Conservation (phyloP, 2,888 invertebrate species). For the Formica aserva region DNA sequence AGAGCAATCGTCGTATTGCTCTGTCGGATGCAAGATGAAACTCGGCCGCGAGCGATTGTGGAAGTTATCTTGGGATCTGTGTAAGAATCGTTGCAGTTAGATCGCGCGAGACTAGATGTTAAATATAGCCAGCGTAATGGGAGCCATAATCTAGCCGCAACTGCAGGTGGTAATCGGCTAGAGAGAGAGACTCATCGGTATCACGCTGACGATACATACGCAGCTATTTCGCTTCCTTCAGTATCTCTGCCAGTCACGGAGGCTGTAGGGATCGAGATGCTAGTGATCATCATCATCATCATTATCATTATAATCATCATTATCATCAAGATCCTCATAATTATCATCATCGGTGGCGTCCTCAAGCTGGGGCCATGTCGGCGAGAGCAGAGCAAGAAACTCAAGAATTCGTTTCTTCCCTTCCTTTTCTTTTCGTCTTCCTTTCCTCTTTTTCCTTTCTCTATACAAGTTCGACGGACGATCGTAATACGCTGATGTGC, state of each 20-base stretch:
- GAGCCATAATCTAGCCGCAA: constrained; percentile 74
- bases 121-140: constrained; percentile 74
- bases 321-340: constrained; percentile 54
- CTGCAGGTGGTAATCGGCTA: constrained; percentile 75
- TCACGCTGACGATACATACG: constrained; percentile 57
- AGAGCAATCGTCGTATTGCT: not conserved
- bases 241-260: constrained; percentile 10
- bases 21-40: not conserved
- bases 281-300: constrained; percentile 59
- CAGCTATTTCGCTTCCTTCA: constrained; percentile 27
- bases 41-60: constrained; percentile 20
- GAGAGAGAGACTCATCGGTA: constrained; percentile 53
- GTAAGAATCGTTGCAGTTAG: constrained; percentile 27
- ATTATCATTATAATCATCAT: constrained; percentile 60
- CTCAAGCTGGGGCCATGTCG: constrained; percentile 38
- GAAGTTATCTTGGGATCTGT: constrained; percentile 45
- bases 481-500: constrained; percentile 64
- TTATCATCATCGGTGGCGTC: constrained; percentile 47
- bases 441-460: constrained; percentile 16
- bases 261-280: constrained; percentile 39
- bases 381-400: constrained; percentile 68
- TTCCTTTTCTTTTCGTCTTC: constrained; percentile 28
- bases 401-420: constrained; percentile 68
- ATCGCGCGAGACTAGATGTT: constrained; percentile 61
- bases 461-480: constrained; percentile 25